These are phyloP conservation scores for Calyptommatus sinebrachiatus DNA, from an alignment of 2,113 vertebrate species.

Conservation along the genomic window DNA sequence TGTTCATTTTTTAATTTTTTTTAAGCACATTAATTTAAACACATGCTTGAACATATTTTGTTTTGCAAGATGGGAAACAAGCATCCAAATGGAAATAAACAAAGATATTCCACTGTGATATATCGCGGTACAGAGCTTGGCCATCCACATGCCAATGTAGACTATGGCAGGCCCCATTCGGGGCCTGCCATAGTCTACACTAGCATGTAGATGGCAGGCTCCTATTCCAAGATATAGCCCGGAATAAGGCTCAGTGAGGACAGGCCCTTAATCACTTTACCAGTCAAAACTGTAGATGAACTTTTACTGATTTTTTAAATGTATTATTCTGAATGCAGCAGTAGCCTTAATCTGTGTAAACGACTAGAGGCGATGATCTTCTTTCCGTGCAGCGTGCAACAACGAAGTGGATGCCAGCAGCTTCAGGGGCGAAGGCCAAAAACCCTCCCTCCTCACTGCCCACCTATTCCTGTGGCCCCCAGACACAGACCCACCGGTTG, in stretches of 20 bases:
- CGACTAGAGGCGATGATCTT: too few relatives aligned
- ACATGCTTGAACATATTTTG: not conserved
- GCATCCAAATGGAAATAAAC: not conserved
- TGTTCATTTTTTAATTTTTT: not conserved
- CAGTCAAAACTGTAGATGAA: not conserved
- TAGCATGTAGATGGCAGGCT: too few relatives aligned
- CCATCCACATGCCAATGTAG: too few relatives aligned
- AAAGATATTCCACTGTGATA: not conserved
- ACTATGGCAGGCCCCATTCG: too few relatives aligned
- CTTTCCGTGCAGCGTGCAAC: not conserved
- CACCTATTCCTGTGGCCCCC: not conserved
- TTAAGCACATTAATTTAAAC: not conserved
- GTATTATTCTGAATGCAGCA: not conserved
- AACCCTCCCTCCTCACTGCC: not conserved
- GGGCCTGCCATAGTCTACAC: too few relatives aligned
- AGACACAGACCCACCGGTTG: not conserved
- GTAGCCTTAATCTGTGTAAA: not conserved
- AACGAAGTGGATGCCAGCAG: not conserved
- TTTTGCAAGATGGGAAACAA: not conserved
- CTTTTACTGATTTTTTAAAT: not conserved
- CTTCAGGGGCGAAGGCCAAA: not conserved
- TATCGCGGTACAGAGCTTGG: too few relatives aligned
- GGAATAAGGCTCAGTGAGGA: too few relatives aligned
- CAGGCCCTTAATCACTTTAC: not conserved
- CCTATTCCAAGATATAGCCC: too few relatives aligned